Base-by-base conservation (phyloP, 1,140 invertebrate genomes). In the Zaprionus lachaisei region DNA sequence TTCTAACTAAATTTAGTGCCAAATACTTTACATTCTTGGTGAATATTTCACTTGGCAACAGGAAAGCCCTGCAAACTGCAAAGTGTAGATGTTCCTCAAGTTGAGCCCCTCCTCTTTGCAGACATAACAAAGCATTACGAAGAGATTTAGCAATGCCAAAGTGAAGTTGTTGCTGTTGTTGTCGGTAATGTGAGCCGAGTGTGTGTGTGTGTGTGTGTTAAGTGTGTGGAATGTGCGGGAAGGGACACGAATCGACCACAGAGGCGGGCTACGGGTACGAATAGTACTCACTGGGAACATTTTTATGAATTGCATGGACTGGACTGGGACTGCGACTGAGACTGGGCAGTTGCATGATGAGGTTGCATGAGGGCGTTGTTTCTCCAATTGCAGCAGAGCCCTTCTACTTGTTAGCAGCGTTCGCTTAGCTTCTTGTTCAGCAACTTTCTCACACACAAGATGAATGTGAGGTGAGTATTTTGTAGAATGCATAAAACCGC, bases 151-250 rank as follows among this genome's bases (percentile, higher is more conserved):
- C 63, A 28, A n/a, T 72, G 67, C 54, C 64, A 41, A 41, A 66
- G 47, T 60, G 41, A 41, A 63, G 72, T 64, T 65, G 31, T 56
- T 62, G 44, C 22, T 57, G 24, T 60, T 49, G 20, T 44, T 56
- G 37, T 78, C 22, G 61, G 76, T 76, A 72, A 81, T 63, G 47
- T 60, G 44, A 72, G 60, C 47, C 54, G 55, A 60, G 66, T 20
- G 20, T 64, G 68, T 63, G 75, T 67, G 61, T 65, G 69, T 62
- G 67, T 64, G 56, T 54, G 65, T 55, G 56, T 72, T 47, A 17
- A 64, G 75, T 51, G 69, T 83, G 64, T 68, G 71, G 74, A 87
- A 87, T 87, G 80, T 81, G 74, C 77, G 80, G 80, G 72, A 76
- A 80, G 77, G 58, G 60, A 51, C 60, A 51, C 60, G 60, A 51